These are phyloP conservation scores for Uria lomvia DNA, from an alignment of 2,113 vertebrate species.

Conservation along the genomic window DNA sequence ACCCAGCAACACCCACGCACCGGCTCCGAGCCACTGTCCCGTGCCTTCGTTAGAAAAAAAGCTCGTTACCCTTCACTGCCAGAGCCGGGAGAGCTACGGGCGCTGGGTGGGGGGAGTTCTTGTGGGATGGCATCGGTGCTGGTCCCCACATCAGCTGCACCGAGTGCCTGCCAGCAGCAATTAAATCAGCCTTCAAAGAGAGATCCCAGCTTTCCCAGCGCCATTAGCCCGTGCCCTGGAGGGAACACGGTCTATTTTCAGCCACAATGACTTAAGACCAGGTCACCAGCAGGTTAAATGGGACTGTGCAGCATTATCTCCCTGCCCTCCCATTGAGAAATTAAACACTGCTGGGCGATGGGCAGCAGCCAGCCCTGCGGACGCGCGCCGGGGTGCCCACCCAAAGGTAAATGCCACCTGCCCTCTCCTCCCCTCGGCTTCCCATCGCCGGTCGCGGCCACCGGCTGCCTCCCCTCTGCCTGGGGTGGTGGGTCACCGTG, in stretches of 20 bases:
- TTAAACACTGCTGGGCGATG: background rate
- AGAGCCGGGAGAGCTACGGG: background rate
- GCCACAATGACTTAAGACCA: slow-evolving; percentile 65
- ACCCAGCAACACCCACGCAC: background rate
- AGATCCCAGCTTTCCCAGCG: slow-evolving; percentile 49
- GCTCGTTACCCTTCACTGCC: background rate
- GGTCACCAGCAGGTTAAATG: slow-evolving; percentile 68
- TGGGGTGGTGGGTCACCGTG: background rate
- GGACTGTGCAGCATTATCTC: slow-evolving; percentile 37
- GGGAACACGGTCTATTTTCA: slow-evolving; percentile 62
- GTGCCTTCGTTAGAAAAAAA: background rate
- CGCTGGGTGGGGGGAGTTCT: background rate
- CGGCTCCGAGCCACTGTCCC: background rate
- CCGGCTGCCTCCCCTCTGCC: background rate
- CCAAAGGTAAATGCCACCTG: background rate
- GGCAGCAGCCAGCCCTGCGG: background rate
- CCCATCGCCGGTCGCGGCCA: rapidly evolving
- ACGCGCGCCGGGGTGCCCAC: rapidly evolving
- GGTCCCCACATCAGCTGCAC: slow-evolving; percentile 55
- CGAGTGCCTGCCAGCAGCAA: slow-evolving; percentile 49
- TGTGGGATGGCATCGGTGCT: slow-evolving; percentile 6
- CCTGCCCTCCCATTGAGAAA: slow-evolving; percentile 58
- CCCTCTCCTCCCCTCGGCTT: background rate
- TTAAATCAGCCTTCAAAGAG: slow-evolving; percentile 60
- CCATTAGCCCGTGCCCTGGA: slow-evolving; percentile 56